These are phyloP conservation scores for Typhlichthys eigenmanni DNA, from an alignment of 2,797 vertebrate genomes.

Conservation along the genomic window DNA sequence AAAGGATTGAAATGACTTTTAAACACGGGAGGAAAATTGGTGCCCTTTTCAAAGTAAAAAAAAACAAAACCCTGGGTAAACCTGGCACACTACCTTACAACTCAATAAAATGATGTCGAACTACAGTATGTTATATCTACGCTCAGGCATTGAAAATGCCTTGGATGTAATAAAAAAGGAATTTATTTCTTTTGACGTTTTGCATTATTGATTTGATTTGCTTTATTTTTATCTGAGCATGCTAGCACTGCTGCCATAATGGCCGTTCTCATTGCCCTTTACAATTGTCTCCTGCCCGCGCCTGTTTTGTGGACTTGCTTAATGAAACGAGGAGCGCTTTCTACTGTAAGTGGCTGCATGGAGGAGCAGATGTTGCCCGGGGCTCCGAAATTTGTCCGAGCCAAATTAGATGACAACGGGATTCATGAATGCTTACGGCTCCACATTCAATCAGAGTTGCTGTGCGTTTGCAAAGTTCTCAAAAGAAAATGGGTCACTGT, in stretches of 20 bases:
- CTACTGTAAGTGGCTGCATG: conserved; percentile 42
- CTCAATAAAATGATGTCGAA: no score
- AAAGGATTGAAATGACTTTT: no score
- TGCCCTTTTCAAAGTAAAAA: no score
- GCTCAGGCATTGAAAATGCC: no score
- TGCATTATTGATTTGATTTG: no score
- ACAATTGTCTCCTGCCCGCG: background rate
- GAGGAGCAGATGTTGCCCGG: conserved; percentile 58
- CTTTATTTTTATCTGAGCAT: no score
- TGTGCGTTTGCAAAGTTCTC: conserved; percentile 48
- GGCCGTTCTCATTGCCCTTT: conserved; percentile 7
- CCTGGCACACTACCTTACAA: no score
- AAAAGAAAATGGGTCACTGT: conserved; percentile 36
- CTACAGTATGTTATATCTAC: no score
- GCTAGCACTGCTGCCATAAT: conserved; percentile 8
- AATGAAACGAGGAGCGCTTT: conserved; percentile 44
- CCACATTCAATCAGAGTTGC: conserved; percentile 48
- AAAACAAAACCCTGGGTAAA: no score
- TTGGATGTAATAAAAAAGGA: no score
- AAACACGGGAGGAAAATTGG: no score
- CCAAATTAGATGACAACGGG: conserved; percentile 63
- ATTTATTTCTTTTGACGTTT: no score
- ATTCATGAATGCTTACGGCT: conserved; percentile 48
- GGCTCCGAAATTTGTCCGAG: conserved; percentile 61
- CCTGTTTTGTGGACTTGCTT: background rate